Percentiles rank a stretch among this genome's conserved stretches.
Evolutionary conservation across 2,888 invertebrate species (phyloP).

Genomic region (Mylabris sibirica): DNA sequence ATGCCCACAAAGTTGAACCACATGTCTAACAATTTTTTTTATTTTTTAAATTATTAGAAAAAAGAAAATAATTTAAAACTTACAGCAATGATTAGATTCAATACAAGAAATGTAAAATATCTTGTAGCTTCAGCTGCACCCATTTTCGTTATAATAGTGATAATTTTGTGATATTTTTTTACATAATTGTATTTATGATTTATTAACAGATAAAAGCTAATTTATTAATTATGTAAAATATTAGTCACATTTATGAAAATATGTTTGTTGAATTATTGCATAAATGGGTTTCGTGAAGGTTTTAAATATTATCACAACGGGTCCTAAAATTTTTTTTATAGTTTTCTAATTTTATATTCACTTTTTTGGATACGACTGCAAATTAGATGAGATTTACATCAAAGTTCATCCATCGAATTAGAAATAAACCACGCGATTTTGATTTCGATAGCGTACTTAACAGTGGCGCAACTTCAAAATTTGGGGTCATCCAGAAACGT

Average conservation of each 20-base stretch:
- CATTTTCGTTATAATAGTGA: slow-evolving; percentile 17
- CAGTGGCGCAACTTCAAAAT: too few species aligned
- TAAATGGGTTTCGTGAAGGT: not conserved
- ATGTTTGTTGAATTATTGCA: slow-evolving; percentile 6
- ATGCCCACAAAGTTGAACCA: slow-evolving; percentile 28
- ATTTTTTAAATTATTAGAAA: not conserved
- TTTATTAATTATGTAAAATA: slow-evolving; percentile 5
- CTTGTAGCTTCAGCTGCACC: slow-evolving; percentile 28
- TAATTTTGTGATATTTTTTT: not conserved
- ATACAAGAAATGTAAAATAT: slow-evolving; percentile 23
- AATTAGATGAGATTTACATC: too few species aligned
- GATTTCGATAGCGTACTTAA: too few species aligned
- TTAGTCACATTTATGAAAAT: not conserved
- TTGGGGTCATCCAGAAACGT: too few species aligned
- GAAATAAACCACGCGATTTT: too few species aligned
- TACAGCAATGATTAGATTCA: slow-evolving; percentile 29
- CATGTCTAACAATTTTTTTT: slow-evolving; percentile 19
- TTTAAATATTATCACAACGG: not conserved
- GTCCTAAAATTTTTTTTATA: too few species aligned
- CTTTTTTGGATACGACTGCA: too few species aligned
- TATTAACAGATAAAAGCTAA: slow-evolving; percentile 4
- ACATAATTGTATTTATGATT: not conserved
- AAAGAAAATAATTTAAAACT: slow-evolving; percentile 12
- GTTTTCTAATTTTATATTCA: too few species aligned
- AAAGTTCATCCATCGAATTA: too few species aligned